Base-by-base conservation (phyloP, 2,888 invertebrate genomes). In the Euzetes globulus region DNA sequence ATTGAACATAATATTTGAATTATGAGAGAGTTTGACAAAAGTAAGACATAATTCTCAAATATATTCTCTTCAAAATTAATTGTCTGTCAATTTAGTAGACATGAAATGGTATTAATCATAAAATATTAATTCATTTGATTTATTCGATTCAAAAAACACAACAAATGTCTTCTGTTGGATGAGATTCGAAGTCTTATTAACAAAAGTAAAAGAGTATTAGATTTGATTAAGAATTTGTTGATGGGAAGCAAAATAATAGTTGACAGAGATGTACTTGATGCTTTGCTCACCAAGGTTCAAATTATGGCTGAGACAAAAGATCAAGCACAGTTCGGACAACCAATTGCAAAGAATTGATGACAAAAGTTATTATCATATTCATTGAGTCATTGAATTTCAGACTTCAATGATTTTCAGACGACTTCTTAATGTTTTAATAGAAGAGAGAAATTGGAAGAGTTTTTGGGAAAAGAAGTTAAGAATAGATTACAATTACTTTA, bases 211-310 rank as follows among this genome's bases (percentile, higher is more conserved):
- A 33, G 33, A 33, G 33, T 7, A 33, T 33, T 33, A 33, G 33
- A 33, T 33, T 33, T 15, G n/a, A 47, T 5, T 3, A 5, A 3
- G 7, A 47, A 47, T 27, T 22, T 29, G 1, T 22, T 15, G 29
- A 63, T 63, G 2, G 1, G 1, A 27, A 27, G 5, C 19, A 55
- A 22, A 55, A 55, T 22, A 4, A 22, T 58, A 27, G 27, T 27
- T 58, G 73, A 63, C 68, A 74, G 74, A 27, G 70, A 74, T 74
- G 74, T 74, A 74, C 74, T 74, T 74, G 74, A 74, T 74, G 74
- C 74, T 74, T 74, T 74, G 74, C 74, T 74, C 74, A 74, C 74
- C 74, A 74, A 58, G 45, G 15, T 27, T 27, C 13, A 47, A 29
- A 60, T 45, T 19, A 68, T 74, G 74, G 74, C 68, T 74, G 74